Evolutionary conservation across 2,888 invertebrate genomes (phyloP), one percentile per base, ranked within the genome.

Genomic region (Nipponacmea schrenckii): DNA sequence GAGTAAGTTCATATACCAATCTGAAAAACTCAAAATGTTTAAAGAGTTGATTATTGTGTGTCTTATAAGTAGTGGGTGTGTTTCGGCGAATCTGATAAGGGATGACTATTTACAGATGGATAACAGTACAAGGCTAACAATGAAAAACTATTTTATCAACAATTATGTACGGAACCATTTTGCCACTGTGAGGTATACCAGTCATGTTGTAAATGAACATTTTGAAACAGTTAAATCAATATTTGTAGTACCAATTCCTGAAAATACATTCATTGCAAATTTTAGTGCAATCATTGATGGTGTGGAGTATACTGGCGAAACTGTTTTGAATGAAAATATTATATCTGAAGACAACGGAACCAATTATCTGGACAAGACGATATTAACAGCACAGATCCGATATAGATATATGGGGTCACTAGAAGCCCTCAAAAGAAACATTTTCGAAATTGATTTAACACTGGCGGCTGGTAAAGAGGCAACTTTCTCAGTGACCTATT

Each of bases 401-500:
- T 75, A 76, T 46, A 63, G 63, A 24, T 39, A 69, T 12, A 45
- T 71, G 10, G n/a, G 26, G 0, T 74, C 76, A 14, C 73, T 71
- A 12, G 68, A 78, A 20, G 79, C 71, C 10, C 67, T 78, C 15
- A 78, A 77, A 12, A 78, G 77, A 74, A 78, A 81, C 12, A 72
- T 73, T 17, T 83, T 83, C 63, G 67, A 65, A 12, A 74, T 93
- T 0, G 91, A 91, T 0, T 91, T 93, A 62, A 93, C 93, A 82
- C 90, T 93, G 14, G 93, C 92, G 77, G 90, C 92, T 0, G 87
- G 90, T 66, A 91, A 31, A 31, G 91, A 91, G 72, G 93, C 92
- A 0, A 88, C 90, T 0, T 94, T 94, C 86, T 92, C 92, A 82
- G 87, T 94, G 74, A 92, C 91, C 0, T 94, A 94, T 86, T 93